These are phyloP conservation scores for Coregonus ussuriensis DNA, from an alignment of 2,797 vertebrate genomes.

Conservation along the genomic window DNA sequence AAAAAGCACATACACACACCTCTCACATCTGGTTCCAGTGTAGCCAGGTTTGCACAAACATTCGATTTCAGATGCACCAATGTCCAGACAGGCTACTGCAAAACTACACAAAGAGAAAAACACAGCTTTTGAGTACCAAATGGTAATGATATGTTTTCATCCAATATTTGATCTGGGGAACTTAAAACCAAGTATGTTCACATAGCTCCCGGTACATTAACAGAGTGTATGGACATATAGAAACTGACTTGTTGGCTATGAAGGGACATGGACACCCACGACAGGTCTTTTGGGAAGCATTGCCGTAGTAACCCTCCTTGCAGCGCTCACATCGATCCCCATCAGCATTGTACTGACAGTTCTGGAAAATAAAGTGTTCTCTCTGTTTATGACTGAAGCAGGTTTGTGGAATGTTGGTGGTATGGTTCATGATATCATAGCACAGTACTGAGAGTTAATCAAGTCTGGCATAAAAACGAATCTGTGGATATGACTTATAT, in stretches of 20 bases:
- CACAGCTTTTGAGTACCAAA: background rate
- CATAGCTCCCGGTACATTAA: background rate
- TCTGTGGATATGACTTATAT: background rate
- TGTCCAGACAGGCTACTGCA: conserved; percentile 55
- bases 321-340: conserved; percentile 84
- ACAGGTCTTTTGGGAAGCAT: conserved; percentile 75
- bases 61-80: conserved; percentile 43
- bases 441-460: background rate
- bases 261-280: conserved; percentile 82
- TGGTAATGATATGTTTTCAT: background rate
- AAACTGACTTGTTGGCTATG: conserved; percentile 77
- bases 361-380: conserved; percentile 61
- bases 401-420: background rate
- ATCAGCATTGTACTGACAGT: conserved; percentile 79
- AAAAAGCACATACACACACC: conserved; percentile 44
- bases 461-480: background rate
- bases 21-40: conserved; percentile 62
- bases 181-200: background rate
- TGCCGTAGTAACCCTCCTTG: conserved; percentile 81
- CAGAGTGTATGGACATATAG: background rate
- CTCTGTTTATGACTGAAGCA: background rate
- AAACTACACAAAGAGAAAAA: conserved; percentile 48
- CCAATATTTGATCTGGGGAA: background rate
- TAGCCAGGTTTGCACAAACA: conserved; percentile 65
- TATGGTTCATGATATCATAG: no score